Percentiles rank a stretch among this genome's conserved stretches.
phyloP scores from a whole-genome alignment of 2,113 vertebrate species.

The Grus americana region DNA sequence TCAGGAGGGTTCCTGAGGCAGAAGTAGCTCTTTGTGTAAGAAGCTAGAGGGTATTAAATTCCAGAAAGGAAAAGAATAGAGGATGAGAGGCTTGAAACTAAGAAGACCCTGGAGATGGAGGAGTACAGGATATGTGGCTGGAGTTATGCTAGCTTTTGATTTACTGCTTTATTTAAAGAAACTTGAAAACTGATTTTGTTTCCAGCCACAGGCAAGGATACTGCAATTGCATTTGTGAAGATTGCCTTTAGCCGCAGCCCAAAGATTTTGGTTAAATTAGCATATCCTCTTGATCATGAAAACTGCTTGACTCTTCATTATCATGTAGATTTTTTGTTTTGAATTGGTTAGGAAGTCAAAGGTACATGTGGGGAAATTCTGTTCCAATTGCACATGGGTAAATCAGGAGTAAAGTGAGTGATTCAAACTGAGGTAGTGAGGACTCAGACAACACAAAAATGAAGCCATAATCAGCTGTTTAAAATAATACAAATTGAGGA shows the following conservation, averaged over 20 bases:
- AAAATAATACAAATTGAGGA: background rate
- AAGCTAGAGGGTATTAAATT: background rate
- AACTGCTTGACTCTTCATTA: background rate
- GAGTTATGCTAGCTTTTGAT: background rate
- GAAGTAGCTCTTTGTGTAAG: background rate
- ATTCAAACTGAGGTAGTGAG: background rate
- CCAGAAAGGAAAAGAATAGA: background rate
- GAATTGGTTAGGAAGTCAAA: background rate
- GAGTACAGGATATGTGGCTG: background rate
- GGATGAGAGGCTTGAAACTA: background rate
- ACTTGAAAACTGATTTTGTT: background rate
- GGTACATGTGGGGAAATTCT: background rate
- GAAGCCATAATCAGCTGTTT: background rate
- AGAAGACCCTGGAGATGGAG: background rate
- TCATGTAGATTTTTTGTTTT: background rate
- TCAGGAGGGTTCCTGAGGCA: background rate
- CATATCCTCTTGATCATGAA: background rate
- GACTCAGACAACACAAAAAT: background rate
- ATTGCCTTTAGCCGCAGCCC: background rate
- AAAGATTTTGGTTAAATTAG: background rate
- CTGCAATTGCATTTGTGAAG: background rate
- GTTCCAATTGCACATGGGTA: accelerated
- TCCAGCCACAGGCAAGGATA: background rate
- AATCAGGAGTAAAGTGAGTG: background rate
- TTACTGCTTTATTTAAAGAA: background rate